Conservation (phyloP, 64 coral and sea anemone species). For the Montipora foliosa region DNA sequence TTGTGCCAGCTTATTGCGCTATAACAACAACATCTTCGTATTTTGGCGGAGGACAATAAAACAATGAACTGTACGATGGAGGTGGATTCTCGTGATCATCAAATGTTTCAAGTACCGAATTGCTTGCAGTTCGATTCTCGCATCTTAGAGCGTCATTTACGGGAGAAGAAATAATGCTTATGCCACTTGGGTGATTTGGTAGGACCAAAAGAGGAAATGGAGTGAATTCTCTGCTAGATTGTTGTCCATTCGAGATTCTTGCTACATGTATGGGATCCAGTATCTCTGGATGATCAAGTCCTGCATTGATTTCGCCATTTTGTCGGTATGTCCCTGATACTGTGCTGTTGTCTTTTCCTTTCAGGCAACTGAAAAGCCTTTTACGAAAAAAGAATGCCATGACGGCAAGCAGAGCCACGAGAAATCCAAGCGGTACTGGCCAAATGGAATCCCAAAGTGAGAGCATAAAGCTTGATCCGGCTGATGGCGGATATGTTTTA, state of each 20-base stretch:
- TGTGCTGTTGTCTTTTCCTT: conserved; percentile 1
- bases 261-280: background rate
- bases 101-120: conserved; percentile 1
- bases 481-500: background rate
- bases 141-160: background rate
- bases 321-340: conserved; percentile 10
- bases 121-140: background rate
- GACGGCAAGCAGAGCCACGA: background rate
- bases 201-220: background rate
- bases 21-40: conserved; percentile 39
- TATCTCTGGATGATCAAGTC: background rate
- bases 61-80: conserved; percentile 36
- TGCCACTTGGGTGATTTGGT: background rate
- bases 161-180: conserved; percentile 25
- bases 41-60: conserved; percentile 42
- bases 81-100: background rate
- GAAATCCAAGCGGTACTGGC: conserved; percentile 22
- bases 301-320: conserved; percentile 16
- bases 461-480: conserved; percentile 17
- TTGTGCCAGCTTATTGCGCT: background rate
- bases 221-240: background rate
- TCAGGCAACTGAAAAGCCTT: conserved; percentile 19
- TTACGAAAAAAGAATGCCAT: conserved; percentile 44
- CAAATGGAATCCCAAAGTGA: conserved; percentile 10
- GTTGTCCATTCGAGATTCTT: background rate